Base-by-base conservation (phyloP, 2,797 vertebrate species). In the Neostethus bicornis region DNA sequence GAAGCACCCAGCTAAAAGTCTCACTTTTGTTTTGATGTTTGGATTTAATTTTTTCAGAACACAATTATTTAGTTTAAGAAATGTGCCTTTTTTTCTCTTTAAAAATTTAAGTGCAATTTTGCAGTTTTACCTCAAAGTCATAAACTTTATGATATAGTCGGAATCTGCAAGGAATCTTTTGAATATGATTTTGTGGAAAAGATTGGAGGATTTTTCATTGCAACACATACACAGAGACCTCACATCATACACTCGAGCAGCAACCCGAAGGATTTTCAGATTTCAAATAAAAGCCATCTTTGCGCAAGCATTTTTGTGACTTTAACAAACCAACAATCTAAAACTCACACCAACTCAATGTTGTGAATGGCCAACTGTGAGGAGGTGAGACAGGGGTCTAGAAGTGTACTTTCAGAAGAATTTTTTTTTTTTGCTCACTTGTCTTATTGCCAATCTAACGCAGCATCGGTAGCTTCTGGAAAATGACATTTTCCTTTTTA, bases 71-170 rank as follows among this genome's bases (percentile, higher is more conserved):
- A 16, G 44, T 8, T 24, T n/a, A 31, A 9, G 59, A 31, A 14
- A 16, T 4, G 28, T 23, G 7, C 4, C 35, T 31, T 38, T 26
- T 37, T 60, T 16, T 37, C 3, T 16, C 35, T 35, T 29, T 37
- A 11, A 46, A 44, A 7, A 32, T 32, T 2, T 25, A 43, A 32
- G 9, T 5, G 19, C 32, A 43, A 31, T 16, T 52, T n/a, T 23
- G 29, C 17, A 57, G 38, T 24, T 19, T 12, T 35, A 26, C 67
- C 50, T 70, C 23, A 38, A 68, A 56, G 59, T 62, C 9, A 20
- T 71, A 24, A 60, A 10, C 20, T 53, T 43, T 46, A 49, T 70
- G 74, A 72, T 57, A 37, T 12, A 43, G 39, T 54, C 26, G 11
- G 6, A 38, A 62, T 21, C 60, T 48, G 17, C 34, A 37, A 38